Evolutionary conservation across 1,140 invertebrate species (phyloP), one percentile per base, ranked within the genome.

Genomic region (Drosophila asahinai): DNA sequence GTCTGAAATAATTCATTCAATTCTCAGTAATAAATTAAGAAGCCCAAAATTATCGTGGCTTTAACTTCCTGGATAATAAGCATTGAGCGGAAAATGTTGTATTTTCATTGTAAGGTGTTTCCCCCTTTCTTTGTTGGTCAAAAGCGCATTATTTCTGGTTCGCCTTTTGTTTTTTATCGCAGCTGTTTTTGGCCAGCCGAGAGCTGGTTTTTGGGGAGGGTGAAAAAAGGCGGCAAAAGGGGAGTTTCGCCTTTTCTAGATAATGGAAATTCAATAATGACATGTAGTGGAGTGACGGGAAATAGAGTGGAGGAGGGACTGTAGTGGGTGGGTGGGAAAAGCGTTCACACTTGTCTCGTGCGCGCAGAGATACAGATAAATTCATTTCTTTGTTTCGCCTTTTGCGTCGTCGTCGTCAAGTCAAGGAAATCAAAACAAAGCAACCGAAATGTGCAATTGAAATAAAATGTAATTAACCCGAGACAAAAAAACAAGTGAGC

Each of bases 341-440:
- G 14, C n/a, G 17, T 17, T 38, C n/a, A 30, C 42, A 47, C 42
- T 45, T 63, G 42, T 75, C 43, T 74, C 38, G 57, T 68, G 36
- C 62, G 12, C 25, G 9, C 14, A 30, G n/a, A 68, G 11, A 64
- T 36, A 57, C 40, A 48, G 42, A 74, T 42, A 42, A 33, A 66
- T 77, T 42, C n/a, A 45, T 54, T 77, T 77, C 74, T 77, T 77
- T 76, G 74, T 67, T 77, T 72, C 15, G 27, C 22, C 14, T 67
- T 63, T 38, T 57, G 40, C 40, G 51, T 72, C 38, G 30, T 19
- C 7, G 27, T 42, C 30, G 19, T 22, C 40, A 71, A 57, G 67
- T 67, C 67, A 38, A 47, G 70, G 51, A 62, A 63, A 63, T 64
- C 49, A 57, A 77, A 65, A 60, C 42, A 77, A 77, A 67, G 74